Percentiles rank a stretch among this genome's conserved stretches.
phyloP scores from a whole-genome alignment of 2,113 vertebrate genomes.

The Dicerorhinus sumatrensis region DNA sequence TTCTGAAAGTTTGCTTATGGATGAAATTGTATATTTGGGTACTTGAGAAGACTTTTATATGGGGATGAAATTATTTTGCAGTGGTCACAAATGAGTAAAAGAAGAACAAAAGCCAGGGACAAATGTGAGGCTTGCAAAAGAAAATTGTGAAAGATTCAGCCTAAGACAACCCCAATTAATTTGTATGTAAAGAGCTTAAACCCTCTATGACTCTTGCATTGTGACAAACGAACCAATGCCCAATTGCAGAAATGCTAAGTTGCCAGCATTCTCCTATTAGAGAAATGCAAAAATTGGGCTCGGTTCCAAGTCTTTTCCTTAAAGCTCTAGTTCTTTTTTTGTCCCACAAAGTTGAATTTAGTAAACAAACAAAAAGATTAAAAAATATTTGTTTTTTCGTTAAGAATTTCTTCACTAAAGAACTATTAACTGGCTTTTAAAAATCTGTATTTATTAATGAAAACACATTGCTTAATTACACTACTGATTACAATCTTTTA shows the following conservation, averaged over 20 bases:
- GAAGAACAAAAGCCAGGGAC: background rate
- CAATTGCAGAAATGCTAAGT: background rate
- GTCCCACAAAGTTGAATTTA: background rate
- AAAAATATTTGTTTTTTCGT: background rate
- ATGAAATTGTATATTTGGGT: conserved; percentile 43
- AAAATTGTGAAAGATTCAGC: background rate
- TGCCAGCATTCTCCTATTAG: background rate
- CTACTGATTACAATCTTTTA: conserved; percentile 25
- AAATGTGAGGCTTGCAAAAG: background rate
- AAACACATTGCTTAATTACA: conserved; percentile 2
- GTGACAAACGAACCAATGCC: background rate
- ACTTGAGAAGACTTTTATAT: conserved; percentile 28
- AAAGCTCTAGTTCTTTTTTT: background rate
- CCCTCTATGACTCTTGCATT: background rate
- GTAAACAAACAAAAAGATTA: conserved; percentile 33
- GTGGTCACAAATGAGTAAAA: background rate
- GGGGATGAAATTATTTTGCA: conserved; percentile 29
- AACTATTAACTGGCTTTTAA: conserved; percentile 21
- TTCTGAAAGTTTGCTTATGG: conserved; percentile 50
- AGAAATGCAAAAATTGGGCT: background rate
- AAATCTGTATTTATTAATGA: conserved; percentile 52
- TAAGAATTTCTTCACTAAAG: conserved; percentile 28
- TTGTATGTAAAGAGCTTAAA: conserved; percentile 28
- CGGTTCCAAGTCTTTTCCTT: background rate
- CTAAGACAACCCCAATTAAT: background rate